A percentile compares a stretch with the other conserved stretches of the same genome.
phyloP scores from a whole-genome alignment of 2,888 invertebrate genomes.

The Phalangium opilio region DNA sequence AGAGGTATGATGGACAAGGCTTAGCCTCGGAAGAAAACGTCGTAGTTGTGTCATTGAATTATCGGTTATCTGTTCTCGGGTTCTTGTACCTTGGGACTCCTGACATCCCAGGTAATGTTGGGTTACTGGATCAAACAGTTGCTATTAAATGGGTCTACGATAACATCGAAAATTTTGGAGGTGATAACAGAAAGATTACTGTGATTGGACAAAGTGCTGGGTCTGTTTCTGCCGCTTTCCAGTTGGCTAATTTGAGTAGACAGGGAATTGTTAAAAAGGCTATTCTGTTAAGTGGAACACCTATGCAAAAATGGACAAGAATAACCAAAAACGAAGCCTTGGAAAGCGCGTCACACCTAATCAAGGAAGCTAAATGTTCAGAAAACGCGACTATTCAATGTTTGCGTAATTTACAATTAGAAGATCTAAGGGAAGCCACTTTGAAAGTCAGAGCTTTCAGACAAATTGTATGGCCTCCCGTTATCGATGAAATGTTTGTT shows the following conservation, averaged over 20 bases:
- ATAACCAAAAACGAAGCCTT: too few relatives aligned
- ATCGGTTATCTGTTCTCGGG: slow-evolving; percentile 37
- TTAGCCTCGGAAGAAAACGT: slow-evolving; percentile 36
- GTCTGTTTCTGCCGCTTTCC: slow-evolving; percentile 21
- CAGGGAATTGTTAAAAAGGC: slow-evolving; percentile 19
- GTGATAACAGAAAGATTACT: slow-evolving; percentile 24
- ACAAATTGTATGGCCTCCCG: too few relatives aligned
- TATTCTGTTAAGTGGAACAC: slow-evolving; percentile 24
- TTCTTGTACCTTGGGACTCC: slow-evolving; percentile 24
- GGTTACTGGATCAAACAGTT: slow-evolving; percentile 25
- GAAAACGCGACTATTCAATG: too few relatives aligned
- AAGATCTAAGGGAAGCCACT: too few relatives aligned
- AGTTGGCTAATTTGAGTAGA: slow-evolving; percentile 12
- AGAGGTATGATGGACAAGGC: slow-evolving; percentile 37
- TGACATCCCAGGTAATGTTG: slow-evolving; percentile 26
- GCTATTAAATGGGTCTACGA: slow-evolving; percentile 27
- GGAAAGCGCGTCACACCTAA: too few relatives aligned
- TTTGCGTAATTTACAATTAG: too few relatives aligned
- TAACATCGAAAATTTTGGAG: slow-evolving; percentile 24
- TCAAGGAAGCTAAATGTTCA: too few relatives aligned
- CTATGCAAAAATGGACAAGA: too few relatives aligned
- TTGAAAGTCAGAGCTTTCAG: too few relatives aligned
- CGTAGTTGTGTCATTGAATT: slow-evolving; percentile 39
- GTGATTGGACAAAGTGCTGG: slow-evolving; percentile 27
- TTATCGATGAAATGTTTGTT: too few relatives aligned